Evolutionary conservation across 2,888 invertebrate species (phyloP), one percentile per base, ranked within the genome.

Genomic region (Thymelicus lineola): DNA sequence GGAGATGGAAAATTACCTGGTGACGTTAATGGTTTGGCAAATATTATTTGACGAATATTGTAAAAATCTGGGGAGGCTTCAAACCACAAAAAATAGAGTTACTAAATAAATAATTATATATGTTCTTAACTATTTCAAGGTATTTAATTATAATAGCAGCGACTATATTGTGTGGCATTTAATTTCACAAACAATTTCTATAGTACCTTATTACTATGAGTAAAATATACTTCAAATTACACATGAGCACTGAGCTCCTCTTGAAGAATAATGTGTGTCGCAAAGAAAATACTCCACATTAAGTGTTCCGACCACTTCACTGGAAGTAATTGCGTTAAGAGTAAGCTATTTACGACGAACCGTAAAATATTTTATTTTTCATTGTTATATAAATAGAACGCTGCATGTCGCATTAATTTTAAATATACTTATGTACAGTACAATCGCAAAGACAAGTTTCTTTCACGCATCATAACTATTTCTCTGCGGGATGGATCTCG

Each of bases 231-330:
- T 42, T 45, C 45, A 15, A 42, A 6, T 14, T 42, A 60, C 20
- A 60, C 45, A 17, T 14, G 45, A 60, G 60, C 20, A 20, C 60
- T 7, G 38, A 66, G 66, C 59, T 55, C 45, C 53, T 28, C 59
- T 45, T 53, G 53, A 61, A 67, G 61, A 67, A 28, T 67, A 55
- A 61, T 67, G 61, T 65, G 55, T 67, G 61, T 67, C 53, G 53
- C 67, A 45, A 53, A 63, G 63, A 63, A 67, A 66, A 62, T 63
- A 59, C 63, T 59, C 63, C 62, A 63, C 66, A 71, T 61, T 67
- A 65, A 65, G 53, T 60, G 66, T 45, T 71, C 42, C 60, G 57
- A 67, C 71, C 59, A 63, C 63, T 53, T 63, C 38, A 63, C 62
- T 71, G 62, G 45, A 71, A 63, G 66, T 71, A 62, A 71, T 66